Conservation (phyloP, 2,113 vertebrate species). For the Pomatostomus ruficeps region DNA sequence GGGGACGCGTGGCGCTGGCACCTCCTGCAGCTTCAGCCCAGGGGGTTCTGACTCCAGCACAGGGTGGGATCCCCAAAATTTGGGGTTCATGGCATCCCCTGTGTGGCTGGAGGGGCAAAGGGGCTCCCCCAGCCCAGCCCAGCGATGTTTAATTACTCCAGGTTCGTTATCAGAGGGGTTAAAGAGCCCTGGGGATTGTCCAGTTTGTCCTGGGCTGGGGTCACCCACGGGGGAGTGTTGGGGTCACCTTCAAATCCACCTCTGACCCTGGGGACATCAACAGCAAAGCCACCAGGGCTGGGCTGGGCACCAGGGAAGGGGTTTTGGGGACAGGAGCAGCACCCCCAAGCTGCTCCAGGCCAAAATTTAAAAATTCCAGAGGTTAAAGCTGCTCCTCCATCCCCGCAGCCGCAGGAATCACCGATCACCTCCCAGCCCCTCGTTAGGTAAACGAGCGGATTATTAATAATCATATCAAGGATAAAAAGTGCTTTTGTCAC, state of each 20-base stretch:
- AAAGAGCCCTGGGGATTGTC: too few relatives aligned
- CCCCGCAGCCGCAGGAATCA: background rate
- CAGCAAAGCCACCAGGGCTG: background rate
- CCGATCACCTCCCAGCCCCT: background rate
- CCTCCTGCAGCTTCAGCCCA: background rate
- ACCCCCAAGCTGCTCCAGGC: background rate
- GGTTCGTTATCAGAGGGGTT: background rate
- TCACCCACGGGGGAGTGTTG: background rate
- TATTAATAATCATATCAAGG: slow-evolving; percentile 51
- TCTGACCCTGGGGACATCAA: fast-evolving
- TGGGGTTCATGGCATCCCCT: background rate
- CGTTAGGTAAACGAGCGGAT: background rate
- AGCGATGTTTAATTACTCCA: background rate
- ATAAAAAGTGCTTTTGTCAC: slow-evolving; percentile 45
- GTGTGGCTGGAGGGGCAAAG: background rate
- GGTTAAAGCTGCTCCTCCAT: background rate
- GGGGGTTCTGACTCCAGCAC: fast-evolving
- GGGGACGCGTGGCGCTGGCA: background rate
- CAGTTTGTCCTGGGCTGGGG: background rate
- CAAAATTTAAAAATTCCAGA: fast-evolving
- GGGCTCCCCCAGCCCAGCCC: background rate
- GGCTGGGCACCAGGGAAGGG: fast-evolving
- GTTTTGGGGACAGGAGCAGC: background rate
- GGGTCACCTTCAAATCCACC: background rate
- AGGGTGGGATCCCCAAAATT: background rate